These are phyloP conservation scores for Diadumene lineata DNA, from an alignment of 92 coral and sea anemone genomes.

Conservation along the genomic window DNA sequence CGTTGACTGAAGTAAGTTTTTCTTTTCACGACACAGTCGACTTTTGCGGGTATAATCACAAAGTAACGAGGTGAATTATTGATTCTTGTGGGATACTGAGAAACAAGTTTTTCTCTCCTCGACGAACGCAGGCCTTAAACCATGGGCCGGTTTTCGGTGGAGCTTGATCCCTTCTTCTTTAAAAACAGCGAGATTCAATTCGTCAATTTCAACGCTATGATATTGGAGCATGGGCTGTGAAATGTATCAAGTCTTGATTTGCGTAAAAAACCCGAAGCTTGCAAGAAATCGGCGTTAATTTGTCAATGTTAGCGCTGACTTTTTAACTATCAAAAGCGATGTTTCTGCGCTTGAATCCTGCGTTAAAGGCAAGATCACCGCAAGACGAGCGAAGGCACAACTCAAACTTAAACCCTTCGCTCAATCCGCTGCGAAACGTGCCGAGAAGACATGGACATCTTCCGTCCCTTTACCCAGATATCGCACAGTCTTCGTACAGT, in stretches of 20 bases:
- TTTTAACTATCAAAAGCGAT: conserved; percentile 24
- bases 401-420: background rate
- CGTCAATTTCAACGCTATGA: too few relatives aligned
- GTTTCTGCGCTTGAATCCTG: conserved; percentile 61
- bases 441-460: conserved; percentile 55
- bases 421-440: conserved; percentile 41
- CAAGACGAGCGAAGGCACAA: conserved; percentile 45
- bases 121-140: background rate
- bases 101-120: background rate
- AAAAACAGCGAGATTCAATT: too few relatives aligned
- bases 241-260: conserved; percentile 6
- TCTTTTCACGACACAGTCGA: background rate
- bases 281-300: conserved; percentile 13
- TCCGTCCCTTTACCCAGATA: conserved; percentile 78
- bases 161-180: background rate
- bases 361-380: conserved; percentile 39
- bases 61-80: conserved; percentile 35
- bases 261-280: background rate
- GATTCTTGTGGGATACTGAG: conserved; percentile 26
- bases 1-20: background rate
- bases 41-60: conserved; percentile 29
- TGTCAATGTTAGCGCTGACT: background rate
- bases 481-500: conserved; percentile 63
- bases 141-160: background rate
- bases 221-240: background rate